phyloP scores from a whole-genome alignment of 2,797 vertebrate genomes.

The Poecilia wingei region DNA sequence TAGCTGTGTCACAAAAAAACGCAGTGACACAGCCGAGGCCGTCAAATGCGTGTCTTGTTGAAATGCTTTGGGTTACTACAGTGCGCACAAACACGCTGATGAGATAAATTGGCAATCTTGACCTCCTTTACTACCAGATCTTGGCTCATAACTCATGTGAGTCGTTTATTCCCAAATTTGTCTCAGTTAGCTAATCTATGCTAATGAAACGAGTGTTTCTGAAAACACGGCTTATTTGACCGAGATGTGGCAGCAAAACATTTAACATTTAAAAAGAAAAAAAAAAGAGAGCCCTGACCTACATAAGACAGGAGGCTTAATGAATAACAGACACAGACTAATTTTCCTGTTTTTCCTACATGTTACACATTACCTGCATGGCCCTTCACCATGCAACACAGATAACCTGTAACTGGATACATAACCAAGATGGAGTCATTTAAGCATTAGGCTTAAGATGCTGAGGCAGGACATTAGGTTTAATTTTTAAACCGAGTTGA shows the following conservation, averaged over 20 bases:
- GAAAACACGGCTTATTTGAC: slow-evolving; percentile 22
- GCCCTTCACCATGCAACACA: slow-evolving; percentile 16
- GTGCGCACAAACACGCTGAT: neutral
- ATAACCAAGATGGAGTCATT: slow-evolving; percentile 16
- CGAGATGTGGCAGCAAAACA: slow-evolving; percentile 45
- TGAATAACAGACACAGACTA: slow-evolving; percentile 60
- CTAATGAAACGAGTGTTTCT: slow-evolving; percentile 9
- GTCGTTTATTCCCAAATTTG: slow-evolving; percentile 27
- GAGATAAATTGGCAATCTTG: neutral
- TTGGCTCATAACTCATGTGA: neutral
- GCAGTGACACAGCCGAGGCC: neutral
- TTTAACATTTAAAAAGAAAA: slow-evolving; percentile 50
- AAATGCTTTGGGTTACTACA: slow-evolving; percentile 4
- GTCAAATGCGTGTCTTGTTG: slow-evolving; percentile 4
- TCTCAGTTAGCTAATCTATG: neutral
- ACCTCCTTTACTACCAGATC: slow-evolving; percentile 1
- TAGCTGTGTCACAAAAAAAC: slow-evolving; percentile 5
- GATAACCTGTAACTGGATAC: slow-evolving; percentile 24
- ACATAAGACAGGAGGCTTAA: slow-evolving; percentile 62
- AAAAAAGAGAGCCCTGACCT: slow-evolving; percentile 55
- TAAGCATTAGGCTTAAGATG: neutral
- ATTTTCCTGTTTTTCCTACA: slow-evolving; percentile 56
- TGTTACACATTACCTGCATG: slow-evolving; percentile 59
- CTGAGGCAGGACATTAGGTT: neutral
- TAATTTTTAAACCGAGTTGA: neutral